Evolutionary conservation across 1,140 invertebrate species (phyloP), one percentile per base, ranked within the genome.

Genomic region (Drosophila melanica): DNA sequence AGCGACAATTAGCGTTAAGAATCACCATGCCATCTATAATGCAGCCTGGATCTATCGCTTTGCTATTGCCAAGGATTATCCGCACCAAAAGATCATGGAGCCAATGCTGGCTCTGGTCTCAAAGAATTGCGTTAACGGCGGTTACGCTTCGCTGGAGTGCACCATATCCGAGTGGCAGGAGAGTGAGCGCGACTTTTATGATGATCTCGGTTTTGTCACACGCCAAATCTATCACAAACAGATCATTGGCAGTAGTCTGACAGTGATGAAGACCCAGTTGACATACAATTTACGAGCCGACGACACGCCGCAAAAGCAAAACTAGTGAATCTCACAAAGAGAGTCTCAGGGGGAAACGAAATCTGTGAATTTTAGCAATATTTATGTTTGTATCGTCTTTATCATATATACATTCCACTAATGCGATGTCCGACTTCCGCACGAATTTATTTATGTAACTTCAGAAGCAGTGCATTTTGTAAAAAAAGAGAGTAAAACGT

Each of bases 171-270:
- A 92, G 50, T 92, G 91, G 87, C 91, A 92, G 42, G 87, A 92
- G 47, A 80, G 76, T 14, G 85, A 90, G 35, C 77, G 91, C 0
- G 91, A 92, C 27, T 90, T 91, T 39, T 92, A 74, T 60, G 79
- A 90, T 12, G 79, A 81, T 30, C 62, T 85, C 7, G 91, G 91
- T 0, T 92, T 92, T 60, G 71, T 71, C 8, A 92, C 91, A 9
- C 70, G 90, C 2, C 91, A 92, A 65, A 92, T 92, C 23, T 92
- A 92, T 73, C 91, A 92, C 23, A 92, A 92, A 41, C 86, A 90
- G 63, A 92, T 92, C 10, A 81, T 92, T 27, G 91, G 90, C 23
- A 91, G 81, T 59, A 92, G 74, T 10, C 48, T 92, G 14, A 76
- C 89, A 1, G 87, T 92, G 9, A 90, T 91, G 87, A 92, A 92